Conservation (phyloP, 2,797 vertebrate species). For the Hoplostethus mediterraneus region DNA sequence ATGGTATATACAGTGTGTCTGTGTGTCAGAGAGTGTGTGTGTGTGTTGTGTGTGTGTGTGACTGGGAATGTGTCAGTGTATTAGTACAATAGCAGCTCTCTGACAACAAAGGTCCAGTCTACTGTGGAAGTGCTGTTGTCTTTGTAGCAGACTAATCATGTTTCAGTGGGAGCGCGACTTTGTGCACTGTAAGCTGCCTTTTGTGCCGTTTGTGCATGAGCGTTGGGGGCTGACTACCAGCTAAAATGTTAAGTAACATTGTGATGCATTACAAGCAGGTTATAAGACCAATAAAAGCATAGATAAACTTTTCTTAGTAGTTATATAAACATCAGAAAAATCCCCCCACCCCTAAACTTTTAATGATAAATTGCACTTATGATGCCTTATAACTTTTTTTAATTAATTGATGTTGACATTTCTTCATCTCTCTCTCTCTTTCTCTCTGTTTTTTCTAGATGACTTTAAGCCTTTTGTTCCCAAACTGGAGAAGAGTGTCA, state of each 20-base stretch:
- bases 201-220: slow-evolving; percentile 17
- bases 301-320: slow-evolving; percentile 7
- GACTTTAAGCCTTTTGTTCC: slow-evolving; percentile 92
- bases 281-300: slow-evolving; percentile 5
- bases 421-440: not conserved
- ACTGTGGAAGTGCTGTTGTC: slow-evolving; percentile 23
- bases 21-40: slow-evolving; percentile 13
- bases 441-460: slow-evolving; percentile 76
- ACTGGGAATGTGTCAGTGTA: slow-evolving; percentile 53
- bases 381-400: too few species aligned
- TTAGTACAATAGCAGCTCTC: slow-evolving; percentile 60
- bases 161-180: slow-evolving; percentile 32
- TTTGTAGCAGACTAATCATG: slow-evolving; percentile 11
- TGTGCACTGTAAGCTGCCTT: slow-evolving; percentile 23
- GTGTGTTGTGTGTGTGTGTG: slow-evolving; percentile 7
- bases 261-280: slow-evolving; percentile 13
- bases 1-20: slow-evolving; percentile 16
- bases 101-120: slow-evolving; percentile 56
- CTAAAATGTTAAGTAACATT: not conserved
- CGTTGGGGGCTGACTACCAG: too few species aligned
- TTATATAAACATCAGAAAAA: too few species aligned
- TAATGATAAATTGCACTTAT: too few species aligned
- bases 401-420: not conserved
- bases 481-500: slow-evolving; percentile 97
- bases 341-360: too few species aligned